Base-by-base conservation (phyloP, 1,140 invertebrate species). In the Macrocentrus cingulum region DNA sequence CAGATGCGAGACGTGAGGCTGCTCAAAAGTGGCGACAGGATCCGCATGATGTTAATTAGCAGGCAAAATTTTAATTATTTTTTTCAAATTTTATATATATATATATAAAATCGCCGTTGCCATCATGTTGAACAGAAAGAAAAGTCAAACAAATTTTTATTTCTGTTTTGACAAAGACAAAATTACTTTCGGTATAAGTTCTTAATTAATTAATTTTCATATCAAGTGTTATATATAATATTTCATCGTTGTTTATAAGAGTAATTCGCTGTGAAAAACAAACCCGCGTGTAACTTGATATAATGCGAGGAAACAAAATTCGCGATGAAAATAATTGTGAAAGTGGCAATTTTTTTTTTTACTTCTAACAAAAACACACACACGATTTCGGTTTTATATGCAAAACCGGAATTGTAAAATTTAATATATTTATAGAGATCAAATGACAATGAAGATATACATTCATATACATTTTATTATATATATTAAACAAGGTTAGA, bases 1-100 rank as follows among this genome's bases (percentile, higher is more conserved):
- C 96, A n/a, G 94, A 95, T 72, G 87, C 88, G 0, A 84, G 87
- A 60, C 82, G 86, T 57, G 95, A 98, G 78, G 93, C 91, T 29
- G 86, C 86, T 23, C 90, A 96, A 69, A 98, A 98, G 78, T 98
- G 92, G 92, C 84, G 87, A 59, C 81, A 81, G 52, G 80, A 84
- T 62, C 65, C 69, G 11, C 60, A 65, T 39, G 74, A 79, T 56
- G 60, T 46, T 18, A 72, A 73, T 52, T 80, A 67, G 74, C 36
- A 58, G 9, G 55, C 9, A n/a, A 11, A 9, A 32, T 15, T 32
- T 19, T 32, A 45, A 9, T 19, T 25, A 45, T 32, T 1, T 11
- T 23, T 23, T 49, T 16, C 34, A 15, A 49, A 6, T 8, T 18
- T 32, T 11, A 48, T 29, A 15, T n/a, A 39, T 39, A 5, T n/a